Base-by-base conservation (phyloP, 2,888 invertebrate genomes). In the Hemicrepidius hirtus region DNA sequence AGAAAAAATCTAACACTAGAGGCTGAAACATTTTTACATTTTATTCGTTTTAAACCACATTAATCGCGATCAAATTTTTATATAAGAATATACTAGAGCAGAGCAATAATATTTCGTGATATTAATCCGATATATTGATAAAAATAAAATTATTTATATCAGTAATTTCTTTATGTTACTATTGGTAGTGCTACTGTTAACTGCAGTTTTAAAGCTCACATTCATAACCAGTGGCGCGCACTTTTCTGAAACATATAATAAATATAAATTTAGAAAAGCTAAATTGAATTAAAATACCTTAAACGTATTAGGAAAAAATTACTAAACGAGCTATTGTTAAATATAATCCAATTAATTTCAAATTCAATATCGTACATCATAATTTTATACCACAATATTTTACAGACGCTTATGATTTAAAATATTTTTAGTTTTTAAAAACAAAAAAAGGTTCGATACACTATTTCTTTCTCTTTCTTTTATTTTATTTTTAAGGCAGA, bases 391-490 rank as follows among this genome's bases (percentile, higher is more conserved):
- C 4, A 49, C 3, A 13, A 6, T 3, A 20, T 13, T 13, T 32
- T 49, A 1, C 28, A 37, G 18, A 53, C 81, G 78, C 78, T 69
- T 73, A 76, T 81, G 81, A 71, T 75, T 76, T 77, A 78, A 80
- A 80, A 77, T 78, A 80, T 80, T 80, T 79, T 37, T 35, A 55
- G 70, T 67, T 74, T 77, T 79, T 76, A 73, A 74, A 74, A 76
- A 74, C 69, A 73, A 78, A 79, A n/a, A 77, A 76, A 77, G 35
- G 75, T 59, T 72, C 63, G 76, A 74, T 76, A 73, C 18, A 37
- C 73, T 78, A 70, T 66, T 74, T 73, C 73, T 50, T 74, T 75
- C 71, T 74, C 74, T 75, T 72, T 75, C 68, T 72, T 75, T 73
- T 68, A 73, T 77, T 74, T 73, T 32, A 55, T 35, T 55, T 55